These are phyloP conservation scores for Ceyx cyanopectus DNA, from an alignment of 2,113 vertebrate genomes.

Conservation along the genomic window DNA sequence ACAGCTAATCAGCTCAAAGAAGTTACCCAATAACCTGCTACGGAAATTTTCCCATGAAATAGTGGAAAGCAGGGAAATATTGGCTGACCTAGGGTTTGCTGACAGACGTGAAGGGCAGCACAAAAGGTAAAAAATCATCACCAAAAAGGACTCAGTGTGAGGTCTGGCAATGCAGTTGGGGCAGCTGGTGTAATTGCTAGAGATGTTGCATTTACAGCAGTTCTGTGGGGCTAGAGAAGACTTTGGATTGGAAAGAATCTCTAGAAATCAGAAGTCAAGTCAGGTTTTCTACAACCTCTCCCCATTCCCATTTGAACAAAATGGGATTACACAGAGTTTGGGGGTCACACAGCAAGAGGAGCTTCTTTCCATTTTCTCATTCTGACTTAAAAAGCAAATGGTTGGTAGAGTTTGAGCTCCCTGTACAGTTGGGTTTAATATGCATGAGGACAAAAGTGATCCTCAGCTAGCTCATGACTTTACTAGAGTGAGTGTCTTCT, in stretches of 20 bases:
- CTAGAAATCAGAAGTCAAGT: neutral
- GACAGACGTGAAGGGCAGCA: neutral
- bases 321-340: neutral
- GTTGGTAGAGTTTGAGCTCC: neutral
- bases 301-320: neutral
- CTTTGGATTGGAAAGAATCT: neutral
- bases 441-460: neutral
- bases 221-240: neutral
- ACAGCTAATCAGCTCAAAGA: neutral
- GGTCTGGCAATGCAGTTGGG: neutral
- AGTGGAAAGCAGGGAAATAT: neutral
- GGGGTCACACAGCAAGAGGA: neutral
- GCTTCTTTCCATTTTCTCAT: neutral
- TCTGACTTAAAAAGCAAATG: neutral
- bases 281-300: neutral
- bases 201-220: neutral
- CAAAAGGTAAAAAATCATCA: neutral
- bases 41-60: neutral
- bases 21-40: neutral
- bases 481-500: neutral
- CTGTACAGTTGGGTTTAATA: neutral
- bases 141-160: neutral
- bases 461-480: slow-evolving; percentile 11
- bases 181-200: neutral
- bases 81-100: neutral